Evolutionary conservation across 2,797 vertebrate genomes (phyloP), one percentile per base, ranked within the genome.

Genomic region (Gobionotothen gibberifrons): DNA sequence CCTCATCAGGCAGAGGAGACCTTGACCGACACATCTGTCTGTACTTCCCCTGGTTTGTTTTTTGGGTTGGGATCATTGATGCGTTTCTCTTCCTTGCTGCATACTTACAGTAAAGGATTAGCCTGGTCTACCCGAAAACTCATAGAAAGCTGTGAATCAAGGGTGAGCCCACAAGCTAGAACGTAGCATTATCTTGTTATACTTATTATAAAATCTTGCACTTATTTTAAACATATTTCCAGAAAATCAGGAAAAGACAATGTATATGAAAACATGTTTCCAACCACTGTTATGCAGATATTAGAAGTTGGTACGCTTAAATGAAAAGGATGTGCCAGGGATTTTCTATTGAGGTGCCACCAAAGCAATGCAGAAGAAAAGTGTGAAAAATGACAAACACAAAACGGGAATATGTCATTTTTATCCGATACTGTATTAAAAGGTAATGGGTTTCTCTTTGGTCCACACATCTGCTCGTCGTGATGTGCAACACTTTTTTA

Each of bases 11-110:
- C 68, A 22, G 57, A 65, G 44, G 54, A 84, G 78, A 76, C 68
- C 70, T 48, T 81, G 76, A 89, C 82, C 82, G 5, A 78, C 81
- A 88, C 83, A 89, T 85, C 72, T 87, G 85, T 80, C 68, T 81
- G 76, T 64, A 69, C 84, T 86, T 86, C 68, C 62, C 66, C 64
- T 54, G 40, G 14, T 72, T 36, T 54, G 36, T 14, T 72, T 36
- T 66, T 81, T 59, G 81, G 59, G 68, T 69, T 49, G 43, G 63
- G 58, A 66, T 76, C 74, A 64, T n/a, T 56, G 29, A 60, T 69
- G 39, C 1, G 0, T 36, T 51, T 61, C 22, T 69, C 66, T 81
- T 63, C 43, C 43, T 56, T 60, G 32, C 53, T 69, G 42, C 29
- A 55, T 9, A 48, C n/a, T 52, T 29, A 3, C 32, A 36, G 32